Conservation (phyloP, 2,797 vertebrate species). For the Pseudochaenichthys georgianus region DNA sequence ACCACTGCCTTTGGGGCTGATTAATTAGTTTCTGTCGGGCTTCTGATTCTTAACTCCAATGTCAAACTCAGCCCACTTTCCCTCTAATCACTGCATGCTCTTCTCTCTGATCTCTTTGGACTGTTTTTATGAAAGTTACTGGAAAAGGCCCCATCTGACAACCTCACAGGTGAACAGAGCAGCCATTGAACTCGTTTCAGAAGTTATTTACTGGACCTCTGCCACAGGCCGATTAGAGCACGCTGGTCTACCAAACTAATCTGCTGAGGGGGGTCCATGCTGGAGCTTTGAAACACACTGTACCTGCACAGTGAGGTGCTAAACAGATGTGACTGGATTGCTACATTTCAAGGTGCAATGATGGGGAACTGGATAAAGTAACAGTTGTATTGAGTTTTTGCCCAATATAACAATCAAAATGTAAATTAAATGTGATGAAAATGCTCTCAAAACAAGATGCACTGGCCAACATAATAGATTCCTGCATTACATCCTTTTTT, state of each 20-base stretch:
- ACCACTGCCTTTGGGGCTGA: not conserved
- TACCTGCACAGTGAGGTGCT: conserved; percentile 17
- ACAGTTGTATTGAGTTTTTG: not conserved
- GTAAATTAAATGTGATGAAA: not conserved
- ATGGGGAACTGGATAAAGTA: not conserved
- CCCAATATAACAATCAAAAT: not conserved
- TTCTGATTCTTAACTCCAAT: not conserved
- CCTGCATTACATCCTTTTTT: not conserved
- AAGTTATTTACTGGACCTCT: conserved; percentile 64
- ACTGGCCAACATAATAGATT: not conserved
- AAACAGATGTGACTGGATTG: conserved; percentile 8
- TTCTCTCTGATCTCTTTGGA: conserved; percentile 17
- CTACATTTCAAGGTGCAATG: conserved; percentile 1
- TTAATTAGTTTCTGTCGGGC: not conserved
- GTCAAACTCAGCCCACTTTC: not conserved
- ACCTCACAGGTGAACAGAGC: conserved; percentile 64
- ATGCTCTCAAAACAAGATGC: not conserved
- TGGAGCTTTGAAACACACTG: conserved; percentile 29
- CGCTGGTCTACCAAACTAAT: conserved; percentile 42
- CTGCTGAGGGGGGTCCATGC: conserved; percentile 34
- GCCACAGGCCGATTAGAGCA: conserved; percentile 63
- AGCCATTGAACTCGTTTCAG: conserved; percentile 63
- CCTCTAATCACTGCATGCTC: conserved; percentile 14
- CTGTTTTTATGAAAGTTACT: conserved; percentile 39
- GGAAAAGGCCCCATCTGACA: conserved; percentile 32